Evolutionary conservation across 2,113 vertebrate species (phyloP).

Genomic region (Mobula hypostoma): DNA sequence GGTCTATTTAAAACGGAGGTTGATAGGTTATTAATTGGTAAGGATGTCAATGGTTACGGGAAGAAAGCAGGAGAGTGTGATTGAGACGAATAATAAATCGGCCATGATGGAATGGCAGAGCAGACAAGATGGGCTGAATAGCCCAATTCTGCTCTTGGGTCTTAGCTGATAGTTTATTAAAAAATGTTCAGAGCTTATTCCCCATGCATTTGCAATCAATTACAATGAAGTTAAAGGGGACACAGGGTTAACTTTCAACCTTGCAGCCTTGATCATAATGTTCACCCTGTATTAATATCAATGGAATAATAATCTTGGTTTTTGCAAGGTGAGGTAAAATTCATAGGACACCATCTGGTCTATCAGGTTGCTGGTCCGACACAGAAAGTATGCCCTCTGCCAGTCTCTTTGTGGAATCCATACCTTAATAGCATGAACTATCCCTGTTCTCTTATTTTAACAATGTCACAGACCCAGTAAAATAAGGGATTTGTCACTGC

Average conservation of each 20-base stretch:
- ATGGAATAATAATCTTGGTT: neutral
- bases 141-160: no score
- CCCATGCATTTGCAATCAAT: neutral
- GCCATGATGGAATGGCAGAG: no score
- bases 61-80: no score
- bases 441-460: neutral
- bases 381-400: neutral
- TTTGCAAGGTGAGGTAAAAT: neutral
- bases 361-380: neutral
- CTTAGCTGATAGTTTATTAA: neutral
- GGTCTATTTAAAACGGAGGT: no score
- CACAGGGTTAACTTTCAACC: neutral
- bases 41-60: no score
- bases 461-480: neutral
- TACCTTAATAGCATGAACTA: neutral
- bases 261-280: neutral
- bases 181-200: neutral
- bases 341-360: neutral
- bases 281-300: neutral
- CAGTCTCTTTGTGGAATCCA: no score
- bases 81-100: no score
- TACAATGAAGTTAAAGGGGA: neutral
- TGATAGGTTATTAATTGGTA: no score
- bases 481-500: neutral
- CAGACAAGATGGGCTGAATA: no score